Evolutionary conservation across 1,140 invertebrate genomes (phyloP).

Genomic region (Hypsibius dujardini): DNA sequence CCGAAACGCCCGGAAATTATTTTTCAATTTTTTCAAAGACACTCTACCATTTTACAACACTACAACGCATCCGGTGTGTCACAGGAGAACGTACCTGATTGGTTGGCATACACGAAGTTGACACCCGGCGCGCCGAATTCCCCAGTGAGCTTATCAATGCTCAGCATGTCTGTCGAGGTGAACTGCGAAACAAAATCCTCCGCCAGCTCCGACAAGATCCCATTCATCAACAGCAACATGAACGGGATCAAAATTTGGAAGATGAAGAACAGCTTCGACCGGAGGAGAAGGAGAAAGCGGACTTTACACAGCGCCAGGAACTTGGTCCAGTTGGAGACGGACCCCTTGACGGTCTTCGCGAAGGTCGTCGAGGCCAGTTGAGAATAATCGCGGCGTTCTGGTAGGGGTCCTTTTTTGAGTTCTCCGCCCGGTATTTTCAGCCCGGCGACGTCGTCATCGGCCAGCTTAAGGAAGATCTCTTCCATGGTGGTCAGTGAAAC

Average conservation of each 20-base stretch:
- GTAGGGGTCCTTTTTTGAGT: not conserved
- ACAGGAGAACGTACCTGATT: no score
- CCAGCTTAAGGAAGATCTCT: conserved; percentile 55
- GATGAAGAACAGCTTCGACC: conserved; percentile 25
- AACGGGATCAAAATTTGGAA: conserved; percentile 28
- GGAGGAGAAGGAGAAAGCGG: conserved; percentile 23
- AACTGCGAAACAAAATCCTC: not conserved
- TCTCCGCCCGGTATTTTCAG: not conserved
- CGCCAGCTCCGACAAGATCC: conserved; percentile 26
- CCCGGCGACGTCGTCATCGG: conserved; percentile 37
- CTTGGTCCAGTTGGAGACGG: conserved; percentile 14
- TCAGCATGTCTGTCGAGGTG: conserved; percentile 19
- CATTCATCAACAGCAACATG: conserved; percentile 26
- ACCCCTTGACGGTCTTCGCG: conserved; percentile 20
- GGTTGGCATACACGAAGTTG: not conserved
- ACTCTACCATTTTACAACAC: no score
- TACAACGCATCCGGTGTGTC: no score
- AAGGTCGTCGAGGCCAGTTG: not conserved
- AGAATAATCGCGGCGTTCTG: conserved; percentile 8
- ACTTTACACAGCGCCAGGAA: conserved; percentile 27
- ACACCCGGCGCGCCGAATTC: not conserved
- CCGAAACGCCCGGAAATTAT: no score
- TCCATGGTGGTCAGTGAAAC: conserved; percentile 83
- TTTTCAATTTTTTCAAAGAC: no score
- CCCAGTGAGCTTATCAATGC: conserved; percentile 12